Conservation (phyloP, 2,113 vertebrate species). For the Larimichthys crocea region DNA sequence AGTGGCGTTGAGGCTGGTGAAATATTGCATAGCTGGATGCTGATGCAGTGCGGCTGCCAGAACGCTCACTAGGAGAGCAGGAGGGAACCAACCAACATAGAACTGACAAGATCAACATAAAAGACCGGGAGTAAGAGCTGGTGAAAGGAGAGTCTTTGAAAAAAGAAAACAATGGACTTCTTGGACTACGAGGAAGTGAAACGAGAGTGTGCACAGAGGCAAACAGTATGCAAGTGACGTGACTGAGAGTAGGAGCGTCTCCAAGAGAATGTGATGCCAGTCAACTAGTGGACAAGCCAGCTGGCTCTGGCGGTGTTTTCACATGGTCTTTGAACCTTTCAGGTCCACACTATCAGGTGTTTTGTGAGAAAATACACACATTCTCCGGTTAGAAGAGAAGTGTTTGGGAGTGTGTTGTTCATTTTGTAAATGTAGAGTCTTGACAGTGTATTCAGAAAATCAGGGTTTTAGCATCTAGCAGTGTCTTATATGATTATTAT, state of each 20-base stretch:
- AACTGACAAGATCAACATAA: conserved; percentile 13
- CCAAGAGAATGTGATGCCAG: conserved; percentile 5
- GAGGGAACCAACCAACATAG: not conserved
- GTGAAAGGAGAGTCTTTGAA: not conserved
- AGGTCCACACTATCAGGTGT: conserved; percentile 1
- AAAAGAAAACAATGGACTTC: not conserved
- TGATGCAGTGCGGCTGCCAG: conserved; percentile 47
- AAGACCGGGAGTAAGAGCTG: not conserved
- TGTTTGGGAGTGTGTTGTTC: not conserved
- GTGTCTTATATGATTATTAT: not conserved
- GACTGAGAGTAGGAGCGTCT: conserved; percentile 11
- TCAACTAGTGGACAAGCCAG: conserved; percentile 16
- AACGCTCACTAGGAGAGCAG: not conserved
- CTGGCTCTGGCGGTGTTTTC: conserved; percentile 16
- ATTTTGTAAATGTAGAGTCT: not conserved
- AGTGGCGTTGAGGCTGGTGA: conserved; percentile 44
- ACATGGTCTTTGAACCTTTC: conserved; percentile 7
- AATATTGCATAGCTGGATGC: conserved; percentile 44
- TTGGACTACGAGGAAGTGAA: not conserved
- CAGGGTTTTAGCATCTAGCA: not conserved
- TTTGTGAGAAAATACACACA: not conserved
- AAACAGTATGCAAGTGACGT: not conserved
- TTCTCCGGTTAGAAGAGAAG: not conserved
- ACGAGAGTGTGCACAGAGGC: not conserved
- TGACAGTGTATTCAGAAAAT: not conserved